A percentile compares a stretch with the other conserved stretches of the same genome.
phyloP scores from a whole-genome alignment of 1,140 invertebrate species.

The Scaptomyza hsui region DNA sequence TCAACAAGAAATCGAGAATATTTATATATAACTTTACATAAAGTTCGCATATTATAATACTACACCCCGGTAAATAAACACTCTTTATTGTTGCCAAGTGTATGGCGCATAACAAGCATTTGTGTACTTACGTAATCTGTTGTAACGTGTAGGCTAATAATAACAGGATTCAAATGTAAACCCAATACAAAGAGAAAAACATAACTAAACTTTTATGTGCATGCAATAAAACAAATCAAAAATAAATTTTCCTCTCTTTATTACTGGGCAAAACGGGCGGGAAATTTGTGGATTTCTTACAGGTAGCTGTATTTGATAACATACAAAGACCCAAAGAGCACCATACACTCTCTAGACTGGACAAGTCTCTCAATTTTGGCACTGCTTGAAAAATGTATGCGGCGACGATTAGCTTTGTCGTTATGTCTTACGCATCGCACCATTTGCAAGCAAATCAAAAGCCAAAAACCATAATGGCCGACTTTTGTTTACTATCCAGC shows the following conservation, averaged over 20 bases:
- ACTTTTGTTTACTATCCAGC: no score
- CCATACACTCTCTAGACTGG: no score
- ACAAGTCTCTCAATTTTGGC: no score
- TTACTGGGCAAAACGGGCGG: not conserved
- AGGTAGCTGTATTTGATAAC: not conserved
- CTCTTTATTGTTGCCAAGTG: slow-evolving; percentile 34
- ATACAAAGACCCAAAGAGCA: no score
- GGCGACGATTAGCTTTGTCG: no score
- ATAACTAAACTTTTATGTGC: slow-evolving; percentile 76
- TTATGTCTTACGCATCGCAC: no score
- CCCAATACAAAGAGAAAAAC: slow-evolving; percentile 48
- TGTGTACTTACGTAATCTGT: slow-evolving; percentile 70
- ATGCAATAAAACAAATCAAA: slow-evolving; percentile 70
- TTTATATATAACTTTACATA: slow-evolving; percentile 43
- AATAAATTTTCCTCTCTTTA: slow-evolving; percentile 12
- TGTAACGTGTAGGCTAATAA: slow-evolving; percentile 75
- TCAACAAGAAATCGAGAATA: slow-evolving; percentile 39
- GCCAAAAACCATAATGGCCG: no score
- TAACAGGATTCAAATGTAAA: slow-evolving; percentile 49
- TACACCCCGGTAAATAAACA: slow-evolving; percentile 31
- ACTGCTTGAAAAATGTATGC: no score
- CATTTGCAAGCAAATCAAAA: no score
- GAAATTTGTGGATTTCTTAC: not conserved
- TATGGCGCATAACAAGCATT: slow-evolving; percentile 53
- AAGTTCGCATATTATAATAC: slow-evolving; percentile 43